These are phyloP conservation scores for Stercorarius parasiticus DNA, from an alignment of 2,113 vertebrate species.

Conservation along the genomic window DNA sequence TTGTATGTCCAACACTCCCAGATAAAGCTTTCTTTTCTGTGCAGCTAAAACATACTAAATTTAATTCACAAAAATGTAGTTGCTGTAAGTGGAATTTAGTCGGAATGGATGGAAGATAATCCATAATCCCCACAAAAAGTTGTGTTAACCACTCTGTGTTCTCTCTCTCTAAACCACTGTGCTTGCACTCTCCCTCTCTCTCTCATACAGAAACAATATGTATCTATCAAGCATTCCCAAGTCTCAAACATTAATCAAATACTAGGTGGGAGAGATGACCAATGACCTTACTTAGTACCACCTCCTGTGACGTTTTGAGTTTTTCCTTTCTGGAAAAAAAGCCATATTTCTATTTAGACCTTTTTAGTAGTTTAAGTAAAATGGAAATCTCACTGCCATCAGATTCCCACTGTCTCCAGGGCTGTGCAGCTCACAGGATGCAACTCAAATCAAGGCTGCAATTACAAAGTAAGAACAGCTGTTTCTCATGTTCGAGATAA, in stretches of 20 bases:
- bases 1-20: neutral
- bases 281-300: neutral
- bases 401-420: neutral
- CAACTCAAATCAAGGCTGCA: neutral
- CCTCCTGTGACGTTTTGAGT: neutral
- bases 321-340: neutral
- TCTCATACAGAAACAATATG: neutral
- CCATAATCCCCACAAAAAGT: neutral
- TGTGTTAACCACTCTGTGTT: neutral
- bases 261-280: neutral
- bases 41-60: neutral
- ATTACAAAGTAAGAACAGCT: neutral
- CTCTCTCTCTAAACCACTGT: neutral
- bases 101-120: neutral
- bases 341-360: neutral
- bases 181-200: fast-evolving
- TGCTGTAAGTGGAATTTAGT: neutral
- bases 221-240: neutral
- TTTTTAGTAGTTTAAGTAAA: neutral
- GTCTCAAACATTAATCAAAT: neutral
- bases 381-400: neutral
- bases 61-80: neutral
- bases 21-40: neutral
- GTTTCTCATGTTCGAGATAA: neutral
- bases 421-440: neutral